Base-by-base conservation (phyloP, 2,797 vertebrate species). In the Simalia tracyae region DNA sequence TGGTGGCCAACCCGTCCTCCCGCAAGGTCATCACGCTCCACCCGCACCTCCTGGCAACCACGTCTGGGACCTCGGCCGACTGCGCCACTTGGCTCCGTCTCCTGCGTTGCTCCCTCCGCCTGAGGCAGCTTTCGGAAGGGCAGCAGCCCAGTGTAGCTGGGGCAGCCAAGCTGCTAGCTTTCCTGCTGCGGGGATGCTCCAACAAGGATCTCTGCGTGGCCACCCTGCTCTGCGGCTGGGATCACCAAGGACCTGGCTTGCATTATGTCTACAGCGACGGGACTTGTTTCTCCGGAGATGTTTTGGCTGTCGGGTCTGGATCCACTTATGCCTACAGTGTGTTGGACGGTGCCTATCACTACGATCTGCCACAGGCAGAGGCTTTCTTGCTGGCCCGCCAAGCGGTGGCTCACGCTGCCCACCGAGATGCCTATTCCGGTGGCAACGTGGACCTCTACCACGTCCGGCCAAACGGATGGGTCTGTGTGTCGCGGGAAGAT, bases 201-300 rank as follows among this genome's bases (percentile, higher is more conserved):
- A 98, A 98, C 5, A 98, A 98, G 50, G 97, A 98, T 0, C 93
- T 98, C 54, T 98, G 98, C 84, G 98, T 98, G 96, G 98, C 98
- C 57, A 97, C 98, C 0, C 98, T 98, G 2, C 95, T 98, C 50
- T 98, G 98, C 68, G 98, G 98, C 57, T 99, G 98, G 98, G 98
- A 98, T 94, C 96, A 60, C 46, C 92, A 94, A 1, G 98, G 98
- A 8, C 98, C 98, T n/a, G 96, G 96, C 61, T 95, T 99, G 89
- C 98, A 98, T 92, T 98, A 98, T 1, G 98, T 99, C 93, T 98
- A 98, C 96, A 99, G 98, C 0, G 98, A 99, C 5, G 98, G 98
- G 24, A 97, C 98, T 5, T 94, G 95, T 36, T 95, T 99, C 89
- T 97, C 97, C 54, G 98, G 98, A 64, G 94, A 98, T 5, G 28